Evolutionary conservation across 2,797 vertebrate genomes (phyloP), one percentile per base, ranked within the genome.

Genomic region (Notolepis coatsorum): DNA sequence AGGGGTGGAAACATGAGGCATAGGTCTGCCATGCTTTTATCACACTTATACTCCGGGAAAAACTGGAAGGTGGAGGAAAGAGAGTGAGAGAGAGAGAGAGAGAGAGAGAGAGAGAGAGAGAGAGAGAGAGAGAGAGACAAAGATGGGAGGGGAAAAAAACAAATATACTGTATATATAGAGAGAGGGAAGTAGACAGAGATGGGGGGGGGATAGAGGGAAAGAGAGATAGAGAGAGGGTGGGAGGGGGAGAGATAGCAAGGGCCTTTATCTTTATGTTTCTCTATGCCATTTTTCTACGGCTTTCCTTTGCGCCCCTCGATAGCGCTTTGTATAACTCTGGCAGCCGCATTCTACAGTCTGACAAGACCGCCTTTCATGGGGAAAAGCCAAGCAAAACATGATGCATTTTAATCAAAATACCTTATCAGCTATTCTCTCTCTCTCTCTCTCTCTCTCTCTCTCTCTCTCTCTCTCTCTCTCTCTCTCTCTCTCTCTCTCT

Each of bases 11-110:
- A 73, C 70, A 80, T 66, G 81, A 84, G 81, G 80, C 85, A 77
- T 54, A 81, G 81, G 75, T 86, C 76, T 71, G 73, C 66, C 56
- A n/a, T 5, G 63, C 79, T 82, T 89, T 89, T 88, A 89, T 90
- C 87, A 76, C 79, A 67, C 77, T 84, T 76, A 77, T 68, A 74
- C 12, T n/a, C 65, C 28, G 18, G 41, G 42, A 51, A 60, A 68
- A 72, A 35, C 2, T 1, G 31, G 49, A 31, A 57, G 35, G 8
- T 3, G 21, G 7, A 9, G 30, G 25, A 17, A n/a, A 17, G 30
- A 17, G n/a, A 35, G 41, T 12, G 43, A 31, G 7, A 61, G 64
- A 73, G 12, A 41, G 35, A 12, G 7, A 15, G 28, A 17, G 23
- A 18, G 24, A 51, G 46, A 20, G 33, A 10, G 28, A 24, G n/a